Conservation (phyloP, 1,140 invertebrate species). For the Drosophila biarmipes region DNA sequence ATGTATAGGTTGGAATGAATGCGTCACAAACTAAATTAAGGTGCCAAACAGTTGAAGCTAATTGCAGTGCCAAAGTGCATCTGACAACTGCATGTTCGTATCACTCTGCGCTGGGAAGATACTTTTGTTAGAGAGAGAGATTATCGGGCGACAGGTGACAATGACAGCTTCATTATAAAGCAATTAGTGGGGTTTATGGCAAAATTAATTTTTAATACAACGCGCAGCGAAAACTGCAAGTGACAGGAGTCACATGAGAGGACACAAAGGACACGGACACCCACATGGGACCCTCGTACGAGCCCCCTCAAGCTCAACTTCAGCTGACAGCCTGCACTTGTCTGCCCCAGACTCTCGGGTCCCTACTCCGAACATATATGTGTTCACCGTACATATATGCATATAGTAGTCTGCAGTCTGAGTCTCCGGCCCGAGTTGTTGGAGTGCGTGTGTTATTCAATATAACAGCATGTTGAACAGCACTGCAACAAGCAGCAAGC, state of each 20-base stretch:
- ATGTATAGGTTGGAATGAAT: too few species aligned
- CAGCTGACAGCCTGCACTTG: slow-evolving; percentile 44
- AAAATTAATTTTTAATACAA: slow-evolving; percentile 77
- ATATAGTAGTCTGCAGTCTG: slow-evolving; percentile 12
- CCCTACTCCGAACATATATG: slow-evolving; percentile 9
- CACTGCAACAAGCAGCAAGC: slow-evolving; percentile 68
- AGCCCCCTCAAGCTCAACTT: slow-evolving; percentile 22
- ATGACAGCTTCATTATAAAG: slow-evolving; percentile 82
- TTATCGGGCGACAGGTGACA: slow-evolving; percentile 79
- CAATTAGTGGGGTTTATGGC: slow-evolving; percentile 62
- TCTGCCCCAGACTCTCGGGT: slow-evolving; percentile 21
- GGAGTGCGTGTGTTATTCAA: slow-evolving; percentile 73
- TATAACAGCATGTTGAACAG: slow-evolving; percentile 80
- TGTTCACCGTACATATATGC: neutral
- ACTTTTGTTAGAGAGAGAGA: slow-evolving; percentile 51
- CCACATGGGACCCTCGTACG: slow-evolving; percentile 22
- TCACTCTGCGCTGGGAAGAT: slow-evolving; percentile 9
- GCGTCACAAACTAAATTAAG: neutral
- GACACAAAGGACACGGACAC: slow-evolving; percentile 47
- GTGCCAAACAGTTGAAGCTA: slow-evolving; percentile 3
- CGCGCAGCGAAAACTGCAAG: slow-evolving; percentile 67
- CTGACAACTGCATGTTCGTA: slow-evolving; percentile 22
- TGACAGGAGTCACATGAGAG: slow-evolving; percentile 72
- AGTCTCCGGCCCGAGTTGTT: slow-evolving; percentile 14
- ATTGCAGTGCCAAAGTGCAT: slow-evolving; percentile 13